Base-by-base conservation (phyloP, 2,113 vertebrate species). In the Pithys albifrons region DNA sequence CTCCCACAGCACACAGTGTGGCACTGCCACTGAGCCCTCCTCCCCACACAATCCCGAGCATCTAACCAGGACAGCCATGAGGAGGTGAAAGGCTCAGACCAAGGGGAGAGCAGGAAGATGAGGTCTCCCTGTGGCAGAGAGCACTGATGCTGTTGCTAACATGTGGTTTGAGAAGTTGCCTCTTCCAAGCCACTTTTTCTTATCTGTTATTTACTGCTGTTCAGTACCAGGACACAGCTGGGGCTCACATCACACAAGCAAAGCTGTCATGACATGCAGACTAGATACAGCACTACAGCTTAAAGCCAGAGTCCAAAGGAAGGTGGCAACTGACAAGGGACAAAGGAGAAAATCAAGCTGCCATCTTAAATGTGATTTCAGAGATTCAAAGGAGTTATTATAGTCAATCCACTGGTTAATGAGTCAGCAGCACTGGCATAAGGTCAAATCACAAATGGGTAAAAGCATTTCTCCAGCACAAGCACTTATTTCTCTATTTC, bases 271-370 rank as follows among this genome's bases (percentile, higher is more conserved):
- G 5, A 58, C 29, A 8, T 4, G 14, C 62, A 35, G 61, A 69
- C 35, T 55, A 41, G 28, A 24, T 41, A 43, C 22, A 62, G 85
- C 3, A 5, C 25, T 67, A 18, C 7, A 11, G 35, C 69, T 49
- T 51, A 43, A 55, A 74, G 29, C 19, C 45, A 19, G 48, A 58
- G 23, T 12, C 62, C 78, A 33, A 23, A 35, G 23, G 13, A 90
- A 79, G n/a, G 41, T 61, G 46, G 64, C 57, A 95, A 87, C 28
- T 65, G 58, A 27, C 41, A 78, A 76, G 20, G 17, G 23, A 94
- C 62, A 89, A 89, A 81, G 49, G 69, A 88, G 57, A 81, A 78
- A 94, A 95, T 79, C 84, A 96, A 84, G 55, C 64, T 85, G 69
- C 72, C 48, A 45, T 90, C 52, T 76, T 66, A 88, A 49, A 35